phyloP scores from a whole-genome alignment of 2,888 invertebrate genomes.

The Heteromyza rotundicornis region DNA sequence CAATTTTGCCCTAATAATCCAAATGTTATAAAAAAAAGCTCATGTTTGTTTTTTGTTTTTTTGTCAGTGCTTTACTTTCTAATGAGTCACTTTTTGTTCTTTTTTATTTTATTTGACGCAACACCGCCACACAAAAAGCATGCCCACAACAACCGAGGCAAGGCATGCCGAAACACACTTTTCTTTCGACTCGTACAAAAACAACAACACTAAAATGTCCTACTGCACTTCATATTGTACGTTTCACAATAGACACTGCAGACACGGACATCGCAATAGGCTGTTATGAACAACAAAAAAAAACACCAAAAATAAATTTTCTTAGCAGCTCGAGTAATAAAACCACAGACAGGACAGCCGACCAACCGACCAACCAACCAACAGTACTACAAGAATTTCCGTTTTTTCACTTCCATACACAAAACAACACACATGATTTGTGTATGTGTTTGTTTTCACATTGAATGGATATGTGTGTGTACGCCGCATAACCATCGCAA shows the following conservation, averaged over 20 bases:
- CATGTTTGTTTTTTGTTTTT: not conserved
- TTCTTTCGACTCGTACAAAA: not conserved
- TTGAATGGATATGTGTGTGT: not conserved
- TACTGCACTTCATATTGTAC: not conserved
- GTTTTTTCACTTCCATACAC: too few relatives aligned
- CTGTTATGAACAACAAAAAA: too few relatives aligned
- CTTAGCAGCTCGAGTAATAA: not conserved
- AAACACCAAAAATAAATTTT: not conserved
- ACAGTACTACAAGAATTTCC: not conserved
- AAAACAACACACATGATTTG: too few relatives aligned
- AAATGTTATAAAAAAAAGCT: not conserved
- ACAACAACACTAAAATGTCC: not conserved
- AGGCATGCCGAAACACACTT: too few relatives aligned
- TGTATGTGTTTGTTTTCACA: too few relatives aligned
- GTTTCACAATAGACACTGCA: not conserved
- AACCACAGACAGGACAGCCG: not conserved
- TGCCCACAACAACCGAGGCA: too few relatives aligned
- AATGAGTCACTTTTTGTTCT: not conserved
- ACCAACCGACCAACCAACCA: not conserved
- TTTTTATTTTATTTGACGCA: too few relatives aligned
- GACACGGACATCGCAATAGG: not conserved
- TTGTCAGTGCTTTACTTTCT: not conserved
- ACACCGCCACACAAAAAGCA: too few relatives aligned
- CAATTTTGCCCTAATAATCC: not conserved
- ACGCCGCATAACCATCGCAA: not conserved